Evolutionary conservation across 2,888 invertebrate genomes (phyloP), one percentile per base, ranked within the genome.

Genomic region (Drosophila diplacantha): DNA sequence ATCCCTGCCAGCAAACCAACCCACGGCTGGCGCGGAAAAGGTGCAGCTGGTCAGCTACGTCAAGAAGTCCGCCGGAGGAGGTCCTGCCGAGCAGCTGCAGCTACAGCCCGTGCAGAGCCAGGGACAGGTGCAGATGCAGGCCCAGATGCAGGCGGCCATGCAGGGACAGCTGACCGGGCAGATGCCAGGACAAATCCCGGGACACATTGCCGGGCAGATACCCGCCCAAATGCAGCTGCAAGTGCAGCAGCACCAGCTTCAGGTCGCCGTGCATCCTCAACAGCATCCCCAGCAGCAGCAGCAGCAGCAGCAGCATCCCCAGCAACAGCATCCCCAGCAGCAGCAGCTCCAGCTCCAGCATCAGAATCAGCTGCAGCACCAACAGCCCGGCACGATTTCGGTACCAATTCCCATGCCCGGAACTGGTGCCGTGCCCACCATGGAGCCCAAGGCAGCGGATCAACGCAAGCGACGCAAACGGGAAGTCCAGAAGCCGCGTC

Each of bases 401-500:
- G 24, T 31, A 0, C n/a, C 58, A 3, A 43, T 35, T 6, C 31
- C 41, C 31, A n/a, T 34, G 18, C 5, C 35, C 9, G 29, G 51
- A 22, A 12, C 35, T 0, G 35, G 26, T 1, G 31, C 34, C 41
- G 26, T 53, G 35, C 14, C 65, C 35, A 18, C 50, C 9, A 35
- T 53, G 43, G 76, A 77, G 24, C 61, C 70, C 9, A 86, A 85
- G 64, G 71, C 73, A 5, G 89, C 89, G 2, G 92, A 92, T 77
- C 89, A 91, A 11, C 90, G 94, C 74, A 93, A 94, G 85, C 90
- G 93, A 64, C 93, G 94, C 84, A 90, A 94, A 71, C 91, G 94
- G 43, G 93, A 93, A 82, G 94, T 95, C 86, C 94, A 96, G 85
- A 94, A 95, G 82, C 95, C 95, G 80, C 91, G 95, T 49, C 91